Evolutionary conservation across 2,888 invertebrate genomes (phyloP).

Genomic region (Melinaea menophilus): DNA sequence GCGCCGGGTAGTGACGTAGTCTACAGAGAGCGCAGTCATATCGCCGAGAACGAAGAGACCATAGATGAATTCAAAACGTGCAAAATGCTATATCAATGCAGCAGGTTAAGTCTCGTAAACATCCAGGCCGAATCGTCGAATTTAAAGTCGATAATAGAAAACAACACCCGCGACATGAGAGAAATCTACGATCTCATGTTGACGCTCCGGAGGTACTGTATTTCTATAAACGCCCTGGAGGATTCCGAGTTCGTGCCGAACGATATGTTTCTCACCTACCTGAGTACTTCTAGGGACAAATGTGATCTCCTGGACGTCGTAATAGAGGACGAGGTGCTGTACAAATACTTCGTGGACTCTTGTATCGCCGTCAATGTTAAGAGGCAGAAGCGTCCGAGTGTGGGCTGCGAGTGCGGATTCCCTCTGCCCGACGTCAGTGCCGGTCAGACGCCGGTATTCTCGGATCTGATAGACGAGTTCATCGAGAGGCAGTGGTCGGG

Average conservation of each 20-base stretch:
- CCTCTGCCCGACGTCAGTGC: slow-evolving; percentile 74
- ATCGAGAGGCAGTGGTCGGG: slow-evolving; percentile 71
- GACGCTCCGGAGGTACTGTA: slow-evolving; percentile 64
- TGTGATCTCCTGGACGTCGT: slow-evolving; percentile 51
- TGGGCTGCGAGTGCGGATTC: slow-evolving; percentile 79
- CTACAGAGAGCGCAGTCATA: slow-evolving; percentile 71
- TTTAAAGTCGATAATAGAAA: slow-evolving; percentile 65
- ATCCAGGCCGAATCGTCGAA: slow-evolving; percentile 60
- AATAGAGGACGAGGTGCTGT: slow-evolving; percentile 61
- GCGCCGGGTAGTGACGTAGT: slow-evolving; percentile 57
- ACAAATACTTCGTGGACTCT: slow-evolving; percentile 75
- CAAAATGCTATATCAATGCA: slow-evolving; percentile 66
- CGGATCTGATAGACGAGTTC: slow-evolving; percentile 76
- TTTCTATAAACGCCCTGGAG: slow-evolving; percentile 55
- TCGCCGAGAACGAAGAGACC: slow-evolving; percentile 57
- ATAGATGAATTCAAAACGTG: slow-evolving; percentile 53
- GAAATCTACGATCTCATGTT: slow-evolving; percentile 62
- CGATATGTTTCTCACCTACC: slow-evolving; percentile 65
- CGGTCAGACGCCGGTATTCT: slow-evolving; percentile 66
- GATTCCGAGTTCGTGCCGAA: slow-evolving; percentile 65
- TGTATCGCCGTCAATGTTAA: slow-evolving; percentile 77
- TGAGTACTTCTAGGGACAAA: slow-evolving; percentile 49
- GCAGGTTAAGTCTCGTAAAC: slow-evolving; percentile 66
- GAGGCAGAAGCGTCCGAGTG: slow-evolving; percentile 55
- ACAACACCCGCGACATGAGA: slow-evolving; percentile 69